phyloP scores from a whole-genome alignment of 35 echinoderm and acorn worm genomes.

The Hemicentrotus pulcherrimus region DNA sequence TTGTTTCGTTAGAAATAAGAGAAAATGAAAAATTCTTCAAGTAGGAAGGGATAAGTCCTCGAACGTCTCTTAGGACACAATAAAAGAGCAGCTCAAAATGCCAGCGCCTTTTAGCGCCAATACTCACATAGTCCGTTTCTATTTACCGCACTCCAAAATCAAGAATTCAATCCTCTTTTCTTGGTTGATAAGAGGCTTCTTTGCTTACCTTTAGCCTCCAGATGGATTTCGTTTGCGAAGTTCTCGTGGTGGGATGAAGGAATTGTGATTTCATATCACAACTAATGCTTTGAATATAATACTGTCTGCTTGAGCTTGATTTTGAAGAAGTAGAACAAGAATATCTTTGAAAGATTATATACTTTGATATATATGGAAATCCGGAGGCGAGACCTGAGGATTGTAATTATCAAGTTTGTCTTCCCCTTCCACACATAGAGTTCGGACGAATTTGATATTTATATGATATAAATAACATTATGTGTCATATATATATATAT shows the following conservation, averaged over 20 bases:
- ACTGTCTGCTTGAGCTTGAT: no score
- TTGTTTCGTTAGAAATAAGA: not conserved
- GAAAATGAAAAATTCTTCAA: not conserved
- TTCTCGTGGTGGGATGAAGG: not conserved
- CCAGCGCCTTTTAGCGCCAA: constrained; percentile 7
- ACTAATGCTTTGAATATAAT: no score
- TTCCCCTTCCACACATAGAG: no score
- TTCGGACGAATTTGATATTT: no score
- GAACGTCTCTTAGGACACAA: not conserved
- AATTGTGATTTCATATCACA: not conserved
- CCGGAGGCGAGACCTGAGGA: no score
- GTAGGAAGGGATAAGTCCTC: not conserved
- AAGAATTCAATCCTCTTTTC: constrained; percentile 30
- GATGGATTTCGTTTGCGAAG: not conserved
- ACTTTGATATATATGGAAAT: no score
- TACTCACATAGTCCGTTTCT: not conserved
- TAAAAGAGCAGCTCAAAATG: not conserved
- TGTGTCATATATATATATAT: no score
- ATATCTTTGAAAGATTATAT: no score
- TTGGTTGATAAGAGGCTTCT: not conserved
- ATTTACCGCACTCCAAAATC: not conserved
- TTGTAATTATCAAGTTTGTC: no score
- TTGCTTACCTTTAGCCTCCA: not conserved
- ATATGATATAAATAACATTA: no score
- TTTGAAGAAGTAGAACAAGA: no score